A percentile compares a stretch with the other conserved stretches of the same genome.
phyloP scores from a whole-genome alignment of 2,797 vertebrate species.

The Loris lydekkerianus region DNA sequence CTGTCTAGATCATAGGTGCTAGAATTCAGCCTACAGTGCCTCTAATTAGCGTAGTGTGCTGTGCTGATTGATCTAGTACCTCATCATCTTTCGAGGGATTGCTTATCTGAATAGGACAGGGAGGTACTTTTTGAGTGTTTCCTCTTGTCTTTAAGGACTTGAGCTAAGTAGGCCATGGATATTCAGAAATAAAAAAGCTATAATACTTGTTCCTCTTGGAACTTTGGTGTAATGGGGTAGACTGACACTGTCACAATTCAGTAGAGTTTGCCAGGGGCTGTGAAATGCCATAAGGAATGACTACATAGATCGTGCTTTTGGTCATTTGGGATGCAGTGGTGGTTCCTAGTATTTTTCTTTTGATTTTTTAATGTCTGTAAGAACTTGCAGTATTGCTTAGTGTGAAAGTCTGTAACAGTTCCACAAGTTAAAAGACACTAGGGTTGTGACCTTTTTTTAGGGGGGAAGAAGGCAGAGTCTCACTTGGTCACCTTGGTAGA shows the following conservation, averaged over 20 bases:
- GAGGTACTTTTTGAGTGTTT: neutral
- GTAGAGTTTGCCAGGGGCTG: conserved; percentile 4
- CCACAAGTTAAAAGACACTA: neutral
- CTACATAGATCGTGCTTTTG: neutral
- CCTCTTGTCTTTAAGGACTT: neutral
- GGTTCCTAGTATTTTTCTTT: conserved; percentile 3
- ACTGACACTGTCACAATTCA: neutral
- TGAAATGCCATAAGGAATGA: neutral
- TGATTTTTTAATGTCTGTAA: conserved; percentile 32
- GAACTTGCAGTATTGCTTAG: conserved; percentile 38
- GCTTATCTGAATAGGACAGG: neutral
- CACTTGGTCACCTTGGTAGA: too few relatives aligned
- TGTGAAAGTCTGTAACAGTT: conserved; percentile 21
- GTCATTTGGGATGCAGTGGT: neutral
- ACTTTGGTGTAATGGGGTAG: neutral
- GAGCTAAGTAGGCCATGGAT: neutral
- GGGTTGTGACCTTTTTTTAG: neutral
- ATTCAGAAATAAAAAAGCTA: conserved; percentile 10
- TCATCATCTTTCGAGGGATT: conserved; percentile 37
- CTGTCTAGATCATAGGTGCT: neutral
- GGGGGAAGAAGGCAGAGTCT: too few relatives aligned
- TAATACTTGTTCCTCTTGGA: neutral
- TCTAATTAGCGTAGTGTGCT: neutral
- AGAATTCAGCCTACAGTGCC: neutral
- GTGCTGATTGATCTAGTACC: neutral